phyloP scores from a whole-genome alignment of 2,888 invertebrate species.

The Calameuta pallipes region DNA sequence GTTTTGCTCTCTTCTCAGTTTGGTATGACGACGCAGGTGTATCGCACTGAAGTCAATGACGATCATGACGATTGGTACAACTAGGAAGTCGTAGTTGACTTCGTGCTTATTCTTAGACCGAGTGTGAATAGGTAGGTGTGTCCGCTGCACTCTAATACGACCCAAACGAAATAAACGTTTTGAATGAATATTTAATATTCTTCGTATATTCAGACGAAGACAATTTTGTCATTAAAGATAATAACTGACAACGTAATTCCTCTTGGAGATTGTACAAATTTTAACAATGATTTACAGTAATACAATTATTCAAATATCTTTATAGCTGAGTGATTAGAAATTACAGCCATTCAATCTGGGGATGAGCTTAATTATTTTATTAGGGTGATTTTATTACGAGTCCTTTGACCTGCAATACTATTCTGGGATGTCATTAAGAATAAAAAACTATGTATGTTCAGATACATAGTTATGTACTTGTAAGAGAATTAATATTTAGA shows the following conservation, averaged over 20 bases:
- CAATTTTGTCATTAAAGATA: not conserved
- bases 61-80: not conserved
- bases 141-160: not conserved
- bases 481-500: conserved; percentile 1
- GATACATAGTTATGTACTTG: not conserved
- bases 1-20: not conserved
- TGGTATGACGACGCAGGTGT: not conserved
- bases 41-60: not conserved
- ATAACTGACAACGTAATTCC: not conserved
- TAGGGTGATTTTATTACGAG: not conserved
- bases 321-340: not conserved
- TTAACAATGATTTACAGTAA: not conserved
- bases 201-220: not conserved
- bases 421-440: not conserved
- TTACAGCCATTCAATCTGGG: not conserved
- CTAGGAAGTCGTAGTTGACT: not conserved
- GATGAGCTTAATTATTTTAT: not conserved
- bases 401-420: not conserved
- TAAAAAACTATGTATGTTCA: not conserved
- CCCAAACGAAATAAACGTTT: not conserved
- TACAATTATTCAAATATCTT: not conserved
- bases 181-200: not conserved
- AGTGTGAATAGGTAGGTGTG: not conserved
- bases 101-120: not conserved
- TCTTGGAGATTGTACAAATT: not conserved